Base-by-base conservation (phyloP, 2,113 vertebrate species). In the Vulpes lagopus region DNA sequence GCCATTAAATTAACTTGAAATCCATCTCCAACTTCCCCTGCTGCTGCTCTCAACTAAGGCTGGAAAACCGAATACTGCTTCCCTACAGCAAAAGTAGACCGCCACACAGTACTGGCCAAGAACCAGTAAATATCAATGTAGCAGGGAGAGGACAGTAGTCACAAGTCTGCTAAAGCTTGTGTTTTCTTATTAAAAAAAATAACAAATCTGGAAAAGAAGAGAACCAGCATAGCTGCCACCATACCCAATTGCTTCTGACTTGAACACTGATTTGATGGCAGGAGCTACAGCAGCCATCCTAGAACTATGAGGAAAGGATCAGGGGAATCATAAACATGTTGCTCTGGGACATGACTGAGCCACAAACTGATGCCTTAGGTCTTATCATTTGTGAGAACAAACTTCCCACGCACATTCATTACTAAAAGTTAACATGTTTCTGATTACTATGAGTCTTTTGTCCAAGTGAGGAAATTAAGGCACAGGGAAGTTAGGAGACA, bases 291-390 rank as follows among this genome's bases (percentile, higher is more conserved):
- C 86, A 83, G n/a, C 49, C 49, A 27, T 20, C 1, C 15, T 67
- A 49, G 19, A 20, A 74, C n/a, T 11, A 55, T 7, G 78, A 60
- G 62, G 74, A 55, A 74, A 83, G 30, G 7, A 20, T 43, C 53
- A 55, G 8, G 9, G 10, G 23, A 55, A 0, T 38, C 19, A 0
- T 14, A 32, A n/a, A 12, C 19, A 0, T 11, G 15, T 6, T 11
- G 22, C 43, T 11, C 67, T 80, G 51, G 65, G 53, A 35, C 64
- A 2, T 23, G n/a, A 65, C 19, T 17, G 20, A 86, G 32, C 55
- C 11, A 59, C 5, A 35, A 74, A 57, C n/a, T 7, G 0, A 49
- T 3, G 30, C 7, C 11, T 81, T 51, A 84, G 43, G n/a, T 69
- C 38, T 73, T 69, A 49, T 22, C 55, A 4, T 19, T 67, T 30